These are phyloP conservation scores for Ctenomys sociabilis DNA, from an alignment of 2,113 vertebrate genomes.

Conservation along the genomic window DNA sequence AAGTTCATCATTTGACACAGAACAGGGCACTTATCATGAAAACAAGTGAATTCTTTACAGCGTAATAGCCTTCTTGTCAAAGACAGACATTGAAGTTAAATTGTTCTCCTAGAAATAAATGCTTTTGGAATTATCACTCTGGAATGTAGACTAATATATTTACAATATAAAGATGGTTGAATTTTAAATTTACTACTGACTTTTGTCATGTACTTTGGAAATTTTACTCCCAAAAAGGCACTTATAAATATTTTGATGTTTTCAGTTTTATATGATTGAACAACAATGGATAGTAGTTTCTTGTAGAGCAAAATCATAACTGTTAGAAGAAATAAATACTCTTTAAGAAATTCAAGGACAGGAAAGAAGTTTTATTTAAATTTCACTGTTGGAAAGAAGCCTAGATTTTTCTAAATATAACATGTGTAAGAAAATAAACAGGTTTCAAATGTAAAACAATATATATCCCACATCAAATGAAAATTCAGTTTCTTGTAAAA, in stretches of 20 bases:
- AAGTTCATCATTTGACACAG: background rate
- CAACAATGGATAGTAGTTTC: background rate
- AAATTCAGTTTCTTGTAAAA: slow-evolving; percentile 15
- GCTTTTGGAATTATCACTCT: background rate
- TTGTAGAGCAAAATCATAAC: background rate
- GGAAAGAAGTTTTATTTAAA: background rate
- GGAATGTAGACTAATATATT: background rate
- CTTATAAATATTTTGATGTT: background rate
- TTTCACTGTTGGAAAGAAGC: background rate
- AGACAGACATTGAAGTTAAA: background rate
- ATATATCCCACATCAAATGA: background rate
- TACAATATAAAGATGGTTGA: background rate
- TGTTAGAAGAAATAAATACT: background rate
- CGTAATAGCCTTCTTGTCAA: background rate
- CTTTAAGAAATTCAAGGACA: background rate
- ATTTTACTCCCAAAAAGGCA: background rate
- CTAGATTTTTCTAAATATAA: background rate
- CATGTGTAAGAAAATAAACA: background rate
- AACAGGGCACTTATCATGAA: background rate
- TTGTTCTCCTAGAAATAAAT: slow-evolving; percentile 24
- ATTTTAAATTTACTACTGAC: background rate
- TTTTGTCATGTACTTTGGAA: background rate
- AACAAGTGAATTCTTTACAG: background rate
- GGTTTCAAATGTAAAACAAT: background rate
- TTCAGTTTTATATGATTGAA: background rate